Base-by-base conservation (phyloP, 1,140 invertebrate genomes). In the Augochlora pura region DNA sequence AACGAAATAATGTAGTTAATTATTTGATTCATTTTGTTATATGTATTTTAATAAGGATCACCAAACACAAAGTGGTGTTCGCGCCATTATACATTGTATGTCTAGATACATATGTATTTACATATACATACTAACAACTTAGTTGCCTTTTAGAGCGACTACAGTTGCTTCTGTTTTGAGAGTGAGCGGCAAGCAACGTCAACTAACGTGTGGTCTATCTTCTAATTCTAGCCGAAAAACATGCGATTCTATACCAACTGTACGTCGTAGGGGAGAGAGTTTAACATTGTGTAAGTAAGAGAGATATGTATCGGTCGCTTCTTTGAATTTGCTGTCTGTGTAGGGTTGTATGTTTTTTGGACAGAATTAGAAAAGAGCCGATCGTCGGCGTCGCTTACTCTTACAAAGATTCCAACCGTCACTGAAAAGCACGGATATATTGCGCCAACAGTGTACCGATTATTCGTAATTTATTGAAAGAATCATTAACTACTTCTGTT, bases 401-500 rank as follows among this genome's bases (percentile, higher is more conserved):
- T n/a, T 57, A 21, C 16, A 25, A 23, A 77, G 38, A 42, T 21
- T 21, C 25, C 6, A 12, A 23, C 7, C n/a, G 27, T 52, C 23
- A 32, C 54, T 14, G 9, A 69, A 27, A 14, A 60, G 14, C 14
- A 16, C 5, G 39, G 39, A 18, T 4, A 66, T 16, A n/a, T 25
- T 66, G 23, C 42, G 25, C n/a, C n/a, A 2, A 67, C 54, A 75
- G 62, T 54, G 32, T 16, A 71, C 23, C 8, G 16, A 25, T 21
- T 3, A 52, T 54, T 23, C 16, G 18, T n/a, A 42, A 82, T 69
- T 23, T 8, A 21, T 60, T 71, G n/a, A 42, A 72, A 63, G 25
- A 52, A 42, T 39, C 21, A 10, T 25, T 23, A 27, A 63, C 66
- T 46, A 6, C 21, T 67, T 32, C 8, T 10, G n/a, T 18, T 10